Base-by-base conservation (phyloP, 2,797 vertebrate genomes). In the Semotilus atromaculatus region DNA sequence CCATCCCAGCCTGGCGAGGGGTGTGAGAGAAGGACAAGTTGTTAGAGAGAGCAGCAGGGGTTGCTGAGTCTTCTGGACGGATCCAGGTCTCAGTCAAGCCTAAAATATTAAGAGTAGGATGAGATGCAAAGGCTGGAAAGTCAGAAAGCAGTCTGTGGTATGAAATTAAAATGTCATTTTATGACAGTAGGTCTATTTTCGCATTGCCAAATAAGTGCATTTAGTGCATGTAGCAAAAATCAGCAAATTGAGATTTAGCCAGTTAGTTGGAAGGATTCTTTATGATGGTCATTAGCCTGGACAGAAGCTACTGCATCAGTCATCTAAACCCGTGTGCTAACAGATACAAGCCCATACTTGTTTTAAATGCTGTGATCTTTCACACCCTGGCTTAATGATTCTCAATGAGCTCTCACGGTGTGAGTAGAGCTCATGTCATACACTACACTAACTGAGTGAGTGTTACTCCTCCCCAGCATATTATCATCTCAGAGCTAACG, bases 311-410 rank as follows among this genome's bases (percentile, higher is more conserved):
- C 78, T 58, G 66, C 13, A 70, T 88, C 64, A 76, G 62, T 72
- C n/a, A 72, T 86, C n/a, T 26, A 58, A 82, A 29, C 82, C 81
- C 23, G 82, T 83, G 75, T 67, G 31, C 64, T 78, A 51, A 76
- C 14, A 43, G 79, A 88, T 53, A 38, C 31, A 80, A 66, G 64
- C 62, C 45, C n/a, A 26, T 72, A 16, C 48, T 67, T 66, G 79
- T 74, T 80, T 85, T 86, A 21, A 81, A 82, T 51, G 48, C 88
- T 38, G 40, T 71, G 81, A 80, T 85, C 85, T 85, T 85, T 81
- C 60, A 62, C 85, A 80, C 34, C 67, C 70, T 38, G 81, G 23
- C 77, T 84, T 70, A 89, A 85, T 87, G 84, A 89, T 83, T 62
- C 34, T 79, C 84, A 71, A 85, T 86, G 80, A 89, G 85, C 80